Evolutionary conservation across 2,797 vertebrate genomes (phyloP).

Genomic region (Ficedula albicollis): DNA sequence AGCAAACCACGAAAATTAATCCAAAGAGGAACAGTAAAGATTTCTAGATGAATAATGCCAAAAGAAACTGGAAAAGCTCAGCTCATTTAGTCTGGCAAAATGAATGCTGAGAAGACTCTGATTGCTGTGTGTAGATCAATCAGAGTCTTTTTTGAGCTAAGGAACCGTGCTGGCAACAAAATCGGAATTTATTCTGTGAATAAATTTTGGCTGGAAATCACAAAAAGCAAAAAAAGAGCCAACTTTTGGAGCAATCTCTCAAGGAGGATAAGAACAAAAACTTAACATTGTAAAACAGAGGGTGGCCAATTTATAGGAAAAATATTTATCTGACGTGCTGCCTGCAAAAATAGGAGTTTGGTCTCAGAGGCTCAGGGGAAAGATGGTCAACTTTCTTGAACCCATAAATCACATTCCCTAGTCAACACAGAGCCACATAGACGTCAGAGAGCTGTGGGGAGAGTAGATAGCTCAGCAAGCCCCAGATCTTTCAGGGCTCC

Average conservation of each 20-base stretch:
- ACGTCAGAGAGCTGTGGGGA: not conserved
- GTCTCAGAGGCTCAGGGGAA: not conserved
- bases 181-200: not conserved
- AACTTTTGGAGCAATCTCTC: not conserved
- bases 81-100: slow-evolving; percentile 7
- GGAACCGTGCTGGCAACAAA: not conserved
- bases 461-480: not conserved
- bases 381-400: not conserved
- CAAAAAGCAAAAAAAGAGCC: not conserved
- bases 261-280: slow-evolving; percentile 2
- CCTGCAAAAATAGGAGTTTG: slow-evolving; percentile 25
- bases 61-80: not conserved
- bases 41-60: not conserved
- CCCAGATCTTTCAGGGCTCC: slow-evolving; percentile 26
- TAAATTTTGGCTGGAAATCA: slow-evolving; percentile 36
- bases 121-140: not conserved
- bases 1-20: not conserved
- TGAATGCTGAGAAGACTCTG: not conserved
- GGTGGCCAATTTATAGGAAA: not conserved
- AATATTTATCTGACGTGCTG: not conserved
- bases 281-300: not conserved
- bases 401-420: not conserved
- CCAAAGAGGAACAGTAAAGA: not conserved
- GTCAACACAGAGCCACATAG: not conserved
- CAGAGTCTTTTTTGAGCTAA: slow-evolving; percentile 19